phyloP scores from a whole-genome alignment of 2,888 invertebrate genomes.

The Tenthredo amoena region DNA sequence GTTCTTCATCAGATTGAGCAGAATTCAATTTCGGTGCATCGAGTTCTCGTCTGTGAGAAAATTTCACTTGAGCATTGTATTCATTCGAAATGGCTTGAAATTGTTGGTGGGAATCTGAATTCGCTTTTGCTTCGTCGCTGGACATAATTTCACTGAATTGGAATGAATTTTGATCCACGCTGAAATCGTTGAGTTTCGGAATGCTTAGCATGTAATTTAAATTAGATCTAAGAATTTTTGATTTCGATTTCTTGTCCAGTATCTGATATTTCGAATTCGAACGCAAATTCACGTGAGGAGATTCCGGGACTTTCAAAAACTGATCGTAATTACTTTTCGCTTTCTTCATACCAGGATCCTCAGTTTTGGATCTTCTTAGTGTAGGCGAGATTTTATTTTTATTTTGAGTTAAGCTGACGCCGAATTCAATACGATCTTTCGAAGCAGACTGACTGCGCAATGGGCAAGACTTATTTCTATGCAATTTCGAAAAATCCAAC shows the following conservation, averaged over 20 bases:
- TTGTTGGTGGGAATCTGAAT: not conserved
- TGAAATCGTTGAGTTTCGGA: slow-evolving; percentile 35
- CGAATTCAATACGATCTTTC: not conserved
- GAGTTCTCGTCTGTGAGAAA: not conserved
- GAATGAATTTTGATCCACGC: not conserved
- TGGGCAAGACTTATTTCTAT: slow-evolving; percentile 28
- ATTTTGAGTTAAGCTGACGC: not conserved
- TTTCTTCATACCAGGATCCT: not conserved
- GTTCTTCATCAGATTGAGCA: not conserved
- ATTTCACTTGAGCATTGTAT: not conserved
- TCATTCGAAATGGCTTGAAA: not conserved
- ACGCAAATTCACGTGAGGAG: not conserved
- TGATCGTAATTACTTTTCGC: slow-evolving; percentile 19
- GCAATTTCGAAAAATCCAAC: slow-evolving; percentile 22
- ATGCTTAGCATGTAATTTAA: slow-evolving; percentile 41
- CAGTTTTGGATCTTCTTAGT: not conserved
- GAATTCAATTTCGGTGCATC: not conserved
- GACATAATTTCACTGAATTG: not conserved
- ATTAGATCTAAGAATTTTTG: slow-evolving; percentile 34
- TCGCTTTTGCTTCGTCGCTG: not conserved
- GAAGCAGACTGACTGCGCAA: not conserved
- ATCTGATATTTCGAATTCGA: slow-evolving; percentile 7
- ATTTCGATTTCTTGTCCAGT: slow-evolving; percentile 34
- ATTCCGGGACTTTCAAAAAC: slow-evolving; percentile 35
- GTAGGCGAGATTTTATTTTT: not conserved